Percentiles rank a stretch among this genome's conserved stretches.
These are phyloP conservation scores for Hermetia illucens DNA, from an alignment of 1,140 invertebrate genomes.

Conservation along the genomic window DNA sequence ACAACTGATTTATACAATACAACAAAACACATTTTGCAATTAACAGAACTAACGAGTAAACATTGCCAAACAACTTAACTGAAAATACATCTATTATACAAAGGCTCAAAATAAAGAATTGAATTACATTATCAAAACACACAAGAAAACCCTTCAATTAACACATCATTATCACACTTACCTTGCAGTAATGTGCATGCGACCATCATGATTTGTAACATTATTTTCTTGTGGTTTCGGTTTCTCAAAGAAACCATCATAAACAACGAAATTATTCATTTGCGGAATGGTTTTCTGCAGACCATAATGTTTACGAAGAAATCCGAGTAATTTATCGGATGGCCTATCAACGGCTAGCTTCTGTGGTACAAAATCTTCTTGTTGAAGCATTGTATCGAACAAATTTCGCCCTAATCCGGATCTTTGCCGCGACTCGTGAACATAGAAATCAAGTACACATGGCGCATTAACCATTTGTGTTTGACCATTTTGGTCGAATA, in stretches of 20 bases:
- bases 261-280: conserved; percentile 81
- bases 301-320: conserved; percentile 70
- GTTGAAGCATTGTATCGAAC: conserved; percentile 66
- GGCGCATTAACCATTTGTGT: conserved; percentile 58
- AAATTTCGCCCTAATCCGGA: conserved; percentile 59
- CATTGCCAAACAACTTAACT: too few species aligned
- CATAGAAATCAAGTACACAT: conserved; percentile 78
- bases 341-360: conserved; percentile 82
- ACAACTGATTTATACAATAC: too few species aligned
- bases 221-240: conserved; percentile 10
- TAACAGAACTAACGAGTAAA: too few species aligned
- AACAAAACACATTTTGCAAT: too few species aligned
- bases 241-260: conserved; percentile 62
- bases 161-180: conserved; percentile 9
- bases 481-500: conserved; percentile 54
- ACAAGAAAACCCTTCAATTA: conserved; percentile 2
- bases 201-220: conserved; percentile 6
- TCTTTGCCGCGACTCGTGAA: conserved; percentile 64
- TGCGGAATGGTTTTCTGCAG: conserved; percentile 58
- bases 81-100: too few species aligned
- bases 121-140: too few species aligned
- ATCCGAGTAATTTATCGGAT: conserved; percentile 71
- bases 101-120: too few species aligned
- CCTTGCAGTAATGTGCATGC: conserved; percentile 26
- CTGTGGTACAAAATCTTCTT: conserved; percentile 48